These are phyloP conservation scores for Brachyopa scutellaris DNA, from an alignment of 2,888 invertebrate genomes.

Conservation along the genomic window DNA sequence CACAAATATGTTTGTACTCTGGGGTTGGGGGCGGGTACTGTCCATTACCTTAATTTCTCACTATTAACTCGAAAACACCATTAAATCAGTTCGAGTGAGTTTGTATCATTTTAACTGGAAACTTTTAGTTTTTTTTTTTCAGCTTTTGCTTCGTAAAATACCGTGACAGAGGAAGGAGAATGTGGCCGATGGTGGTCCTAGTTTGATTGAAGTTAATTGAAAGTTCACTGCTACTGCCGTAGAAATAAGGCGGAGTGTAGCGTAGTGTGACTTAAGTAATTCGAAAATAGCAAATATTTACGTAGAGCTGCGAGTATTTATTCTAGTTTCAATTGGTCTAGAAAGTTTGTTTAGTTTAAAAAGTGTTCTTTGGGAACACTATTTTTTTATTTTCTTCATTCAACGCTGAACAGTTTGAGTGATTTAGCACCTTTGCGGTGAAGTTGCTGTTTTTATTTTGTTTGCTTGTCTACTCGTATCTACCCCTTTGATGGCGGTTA, in stretches of 20 bases:
- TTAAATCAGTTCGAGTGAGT: conserved; percentile 70
- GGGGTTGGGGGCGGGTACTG: not conserved
- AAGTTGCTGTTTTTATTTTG: not conserved
- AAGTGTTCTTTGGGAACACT: not conserved
- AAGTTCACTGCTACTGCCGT: conserved; percentile 9
- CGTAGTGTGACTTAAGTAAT: conserved; percentile 15
- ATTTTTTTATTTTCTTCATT: not conserved
- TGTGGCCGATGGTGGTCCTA: conserved; percentile 4
- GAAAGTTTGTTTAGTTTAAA: conserved; percentile 43
- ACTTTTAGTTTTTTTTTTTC: conserved; percentile 5
- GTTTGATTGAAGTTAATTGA: conserved; percentile 56
- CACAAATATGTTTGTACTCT: not conserved
- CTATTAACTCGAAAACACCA: conserved; percentile 63
- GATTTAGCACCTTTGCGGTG: conserved; percentile 61
- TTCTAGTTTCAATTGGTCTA: conserved; percentile 61
- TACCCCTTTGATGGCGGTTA: conserved; percentile 40
- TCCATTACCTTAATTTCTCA: conserved; percentile 58
- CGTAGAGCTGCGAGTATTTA: conserved; percentile 31
- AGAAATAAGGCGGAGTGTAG: not conserved
- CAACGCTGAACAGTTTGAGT: conserved; percentile 45
- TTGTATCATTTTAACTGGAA: conserved; percentile 64
- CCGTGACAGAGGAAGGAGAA: not conserved
- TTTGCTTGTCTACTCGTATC: not conserved
- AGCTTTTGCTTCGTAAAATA: not conserved
- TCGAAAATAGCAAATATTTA: conserved; percentile 34